Evolutionary conservation across 2,113 vertebrate species (phyloP).

Genomic region (Lethenteron camtschaticum): DNA sequence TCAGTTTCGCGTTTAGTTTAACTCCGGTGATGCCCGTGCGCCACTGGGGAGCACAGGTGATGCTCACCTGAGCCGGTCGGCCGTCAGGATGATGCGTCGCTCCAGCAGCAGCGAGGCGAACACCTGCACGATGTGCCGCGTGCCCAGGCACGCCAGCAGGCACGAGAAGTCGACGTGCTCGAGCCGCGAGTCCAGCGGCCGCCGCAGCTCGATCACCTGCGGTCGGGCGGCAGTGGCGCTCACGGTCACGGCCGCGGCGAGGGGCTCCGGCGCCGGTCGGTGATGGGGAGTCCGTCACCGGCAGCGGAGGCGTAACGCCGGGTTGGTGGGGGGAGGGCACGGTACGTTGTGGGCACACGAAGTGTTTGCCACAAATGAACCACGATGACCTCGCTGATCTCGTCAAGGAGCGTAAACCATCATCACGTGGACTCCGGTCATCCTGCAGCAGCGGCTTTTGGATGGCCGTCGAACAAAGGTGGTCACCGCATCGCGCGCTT

Average conservation of each 20-base stretch:
- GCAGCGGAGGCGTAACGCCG: neutral
- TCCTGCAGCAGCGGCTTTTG: no score
- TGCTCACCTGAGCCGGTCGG: constrained; percentile 64
- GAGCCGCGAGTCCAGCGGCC: constrained; percentile 62
- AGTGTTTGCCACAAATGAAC: no score
- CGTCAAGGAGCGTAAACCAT: no score
- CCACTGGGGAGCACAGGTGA: neutral
- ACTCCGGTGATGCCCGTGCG: no score
- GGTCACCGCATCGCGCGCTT: no score
- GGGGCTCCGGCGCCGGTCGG: neutral
- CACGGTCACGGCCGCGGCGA: neutral
- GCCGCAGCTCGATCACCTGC: constrained; percentile 66
- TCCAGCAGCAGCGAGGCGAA: constrained; percentile 83
- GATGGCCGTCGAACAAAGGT: no score
- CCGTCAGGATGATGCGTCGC: constrained; percentile 80
- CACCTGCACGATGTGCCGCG: constrained; percentile 41
- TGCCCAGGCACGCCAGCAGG: constrained; percentile 56
- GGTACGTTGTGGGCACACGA: neutral
- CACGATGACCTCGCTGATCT: no score
- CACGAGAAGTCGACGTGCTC: constrained; percentile 90
- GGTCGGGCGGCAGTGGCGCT: neutral
- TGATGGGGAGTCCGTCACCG: neutral
- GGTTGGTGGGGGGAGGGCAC: constrained; percentile 15
- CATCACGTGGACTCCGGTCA: no score
- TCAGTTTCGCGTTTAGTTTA: no score